Percentiles rank a stretch among this genome's conserved stretches.
These are phyloP conservation scores for Conopomorpha cramerella DNA, from an alignment of 1,140 invertebrate species.

Conservation along the genomic window DNA sequence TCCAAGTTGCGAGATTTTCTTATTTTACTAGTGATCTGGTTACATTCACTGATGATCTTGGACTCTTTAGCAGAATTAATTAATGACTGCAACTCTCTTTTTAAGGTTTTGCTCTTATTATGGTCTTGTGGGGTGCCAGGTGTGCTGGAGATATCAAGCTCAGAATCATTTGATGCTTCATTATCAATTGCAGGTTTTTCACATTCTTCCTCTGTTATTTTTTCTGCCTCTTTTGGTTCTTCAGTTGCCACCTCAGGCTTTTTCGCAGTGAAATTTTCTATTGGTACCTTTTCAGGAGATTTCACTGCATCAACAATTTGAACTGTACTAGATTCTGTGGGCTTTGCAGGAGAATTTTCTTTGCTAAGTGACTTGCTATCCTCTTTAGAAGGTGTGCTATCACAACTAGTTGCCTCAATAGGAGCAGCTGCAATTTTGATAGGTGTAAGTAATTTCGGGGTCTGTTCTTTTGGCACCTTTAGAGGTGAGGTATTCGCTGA, in stretches of 20 bases:
- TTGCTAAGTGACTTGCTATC: too few relatives aligned
- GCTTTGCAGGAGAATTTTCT: too few relatives aligned
- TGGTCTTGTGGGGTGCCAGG: too few relatives aligned
- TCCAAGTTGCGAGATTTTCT: constrained; percentile 40
- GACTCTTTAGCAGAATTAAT: constrained; percentile 56
- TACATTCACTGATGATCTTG: constrained; percentile 57
- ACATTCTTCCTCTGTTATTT: neutral
- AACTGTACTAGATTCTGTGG: too few relatives aligned
- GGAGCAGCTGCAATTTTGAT: too few relatives aligned
- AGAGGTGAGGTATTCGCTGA: too few relatives aligned
- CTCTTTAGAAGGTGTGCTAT: too few relatives aligned
- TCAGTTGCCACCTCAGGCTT: constrained; percentile 2
- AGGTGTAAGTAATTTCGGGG: too few relatives aligned
- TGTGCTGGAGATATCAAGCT: too few relatives aligned
- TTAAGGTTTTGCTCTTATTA: constrained; percentile 43
- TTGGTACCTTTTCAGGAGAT: neutral
- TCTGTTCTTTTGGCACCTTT: too few relatives aligned
- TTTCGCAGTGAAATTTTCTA: constrained; percentile 2
- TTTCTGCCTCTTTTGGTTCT: constrained; percentile 1
- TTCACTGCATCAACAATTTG: neutral
- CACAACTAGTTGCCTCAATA: too few relatives aligned
- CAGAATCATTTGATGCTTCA: constrained; percentile 26
- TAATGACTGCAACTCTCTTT: constrained; percentile 48
- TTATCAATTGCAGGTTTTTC: too few relatives aligned
- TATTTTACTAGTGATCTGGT: constrained; percentile 44